Evolutionary conservation across 1,140 invertebrate species (phyloP).

Genomic region (Drosophila lacteicornis): DNA sequence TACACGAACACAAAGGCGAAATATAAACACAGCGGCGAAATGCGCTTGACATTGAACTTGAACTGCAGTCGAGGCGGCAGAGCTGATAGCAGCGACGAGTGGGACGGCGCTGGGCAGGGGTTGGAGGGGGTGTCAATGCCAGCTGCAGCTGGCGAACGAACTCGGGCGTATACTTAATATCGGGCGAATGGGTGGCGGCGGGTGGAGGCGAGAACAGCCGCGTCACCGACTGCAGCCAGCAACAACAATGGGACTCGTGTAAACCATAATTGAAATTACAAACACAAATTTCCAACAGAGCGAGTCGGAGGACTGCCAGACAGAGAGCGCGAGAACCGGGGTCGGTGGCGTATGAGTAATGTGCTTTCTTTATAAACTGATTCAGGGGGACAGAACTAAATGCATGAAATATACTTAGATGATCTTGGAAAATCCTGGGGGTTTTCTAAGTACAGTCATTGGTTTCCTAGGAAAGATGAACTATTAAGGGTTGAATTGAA

Average conservation of each 20-base stretch:
- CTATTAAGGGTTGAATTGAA: not conserved
- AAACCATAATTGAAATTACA: constrained; percentile 55
- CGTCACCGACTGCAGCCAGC: constrained; percentile 18
- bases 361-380: constrained; percentile 38
- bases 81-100: constrained; percentile 27
- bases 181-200: not conserved
- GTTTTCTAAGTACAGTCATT: not conserved
- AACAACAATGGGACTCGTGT: constrained; percentile 35
- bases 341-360: constrained; percentile 58
- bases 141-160: constrained; percentile 47
- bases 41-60: constrained; percentile 84
- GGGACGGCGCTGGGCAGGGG: not conserved
- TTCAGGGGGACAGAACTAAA: constrained; percentile 27
- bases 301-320: not conserved
- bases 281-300: constrained; percentile 25
- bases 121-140: constrained; percentile 15
- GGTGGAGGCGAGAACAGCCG: not conserved
- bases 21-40: constrained; percentile 59
- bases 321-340: not conserved
- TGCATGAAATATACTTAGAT: constrained; percentile 12
- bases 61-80: constrained; percentile 66
- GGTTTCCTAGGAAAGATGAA: not conserved
- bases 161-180: constrained; percentile 42
- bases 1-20: constrained; percentile 47
- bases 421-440: constrained; percentile 19